Evolutionary conservation across 2,888 invertebrate genomes (phyloP).

Genomic region (Acanthosepion lycidas): DNA sequence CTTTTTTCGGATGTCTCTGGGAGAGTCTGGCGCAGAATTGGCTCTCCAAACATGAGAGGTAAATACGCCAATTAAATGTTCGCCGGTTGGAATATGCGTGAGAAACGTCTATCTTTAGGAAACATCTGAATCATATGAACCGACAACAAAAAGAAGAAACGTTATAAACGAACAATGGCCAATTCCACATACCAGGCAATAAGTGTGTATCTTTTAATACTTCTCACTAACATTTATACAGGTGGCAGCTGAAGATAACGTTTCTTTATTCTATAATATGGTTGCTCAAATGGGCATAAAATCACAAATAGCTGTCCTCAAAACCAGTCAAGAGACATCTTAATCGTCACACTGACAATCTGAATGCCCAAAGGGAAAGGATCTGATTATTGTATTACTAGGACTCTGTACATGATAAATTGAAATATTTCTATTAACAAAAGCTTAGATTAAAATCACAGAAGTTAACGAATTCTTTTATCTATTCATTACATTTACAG

Average conservation of each 20-base stretch:
- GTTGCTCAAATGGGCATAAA: too few species aligned
- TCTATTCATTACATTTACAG: too few species aligned
- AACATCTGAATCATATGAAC: neutral
- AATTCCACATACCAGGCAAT: neutral
- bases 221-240: neutral
- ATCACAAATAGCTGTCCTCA: too few species aligned
- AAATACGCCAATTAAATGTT: neutral
- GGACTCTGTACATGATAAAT: neutral
- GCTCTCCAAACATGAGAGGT: neutral
- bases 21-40: neutral
- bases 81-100: neutral
- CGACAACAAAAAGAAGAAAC: too few species aligned
- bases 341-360: neutral
- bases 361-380: neutral
- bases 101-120: neutral
- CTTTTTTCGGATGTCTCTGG: too few species aligned
- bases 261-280: neutral
- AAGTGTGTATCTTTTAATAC: too few species aligned
- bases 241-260: neutral
- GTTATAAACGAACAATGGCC: neutral
- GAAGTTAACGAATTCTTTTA: too few species aligned
- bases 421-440: too few species aligned
- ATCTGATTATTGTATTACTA: neutral
- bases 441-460: too few species aligned
- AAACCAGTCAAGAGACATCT: neutral